A percentile compares a stretch with the other conserved stretches of the same genome.
phyloP scores from a whole-genome alignment of 1,140 invertebrate species.

The Apis mellifera region DNA sequence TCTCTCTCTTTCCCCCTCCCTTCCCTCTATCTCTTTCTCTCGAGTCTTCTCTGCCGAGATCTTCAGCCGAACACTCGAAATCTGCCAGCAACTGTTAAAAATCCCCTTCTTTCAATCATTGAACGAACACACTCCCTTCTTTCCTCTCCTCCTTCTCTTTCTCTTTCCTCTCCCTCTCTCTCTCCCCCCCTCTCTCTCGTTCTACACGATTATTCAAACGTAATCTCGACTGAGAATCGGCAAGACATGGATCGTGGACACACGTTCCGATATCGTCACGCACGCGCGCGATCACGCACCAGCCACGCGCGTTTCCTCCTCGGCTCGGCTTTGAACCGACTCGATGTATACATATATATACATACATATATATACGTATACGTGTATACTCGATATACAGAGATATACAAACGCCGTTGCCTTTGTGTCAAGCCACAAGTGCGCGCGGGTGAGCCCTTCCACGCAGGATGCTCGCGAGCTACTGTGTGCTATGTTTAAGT shows the following conservation, averaged over 20 bases:
- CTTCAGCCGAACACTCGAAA: slow-evolving; percentile 11
- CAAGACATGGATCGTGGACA: slow-evolving; percentile 13
- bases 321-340: slow-evolving; percentile 3
- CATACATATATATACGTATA: too few relatives aligned
- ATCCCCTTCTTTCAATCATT: slow-evolving; percentile 8
- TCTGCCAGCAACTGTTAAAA: neutral
- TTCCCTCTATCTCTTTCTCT: too few relatives aligned
- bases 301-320: slow-evolving; percentile 54
- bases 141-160: neutral
- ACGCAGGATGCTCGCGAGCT: slow-evolving; percentile 77
- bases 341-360: slow-evolving; percentile 11
- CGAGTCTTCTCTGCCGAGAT: slow-evolving; percentile 19
- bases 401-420: neutral
- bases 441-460: slow-evolving; percentile 72
- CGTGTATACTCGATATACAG: slow-evolving; percentile 3
- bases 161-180: neutral
- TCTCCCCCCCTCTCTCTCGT: neutral
- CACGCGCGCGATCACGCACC: slow-evolving; percentile 52
- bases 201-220: neutral
- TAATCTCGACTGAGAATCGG: slow-evolving; percentile 1
- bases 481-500: slow-evolving; percentile 80
- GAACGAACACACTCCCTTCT: slow-evolving; percentile 19
- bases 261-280: slow-evolving; percentile 52
- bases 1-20: too few relatives aligned
- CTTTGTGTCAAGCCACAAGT: slow-evolving; percentile 45